Percentiles rank a stretch among this genome's conserved stretches.
phyloP scores from a whole-genome alignment of 2,797 vertebrate genomes.

The Gymnocypris eckloni region DNA sequence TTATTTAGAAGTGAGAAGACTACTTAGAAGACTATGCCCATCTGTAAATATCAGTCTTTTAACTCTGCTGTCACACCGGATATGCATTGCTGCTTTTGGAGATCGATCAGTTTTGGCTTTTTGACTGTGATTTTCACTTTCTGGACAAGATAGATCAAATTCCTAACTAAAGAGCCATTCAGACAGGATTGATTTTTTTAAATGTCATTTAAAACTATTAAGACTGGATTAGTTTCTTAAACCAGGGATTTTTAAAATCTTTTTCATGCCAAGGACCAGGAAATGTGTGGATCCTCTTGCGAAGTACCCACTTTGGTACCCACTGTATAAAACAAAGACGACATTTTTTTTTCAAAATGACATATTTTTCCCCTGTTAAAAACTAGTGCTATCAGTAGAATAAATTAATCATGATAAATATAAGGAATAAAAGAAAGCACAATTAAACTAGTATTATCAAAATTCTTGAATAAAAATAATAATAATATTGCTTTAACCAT shows the following conservation, averaged over 20 bases:
- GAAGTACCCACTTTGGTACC: background rate
- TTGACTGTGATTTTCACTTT: conserved; percentile 11
- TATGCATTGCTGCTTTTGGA: conserved; percentile 17
- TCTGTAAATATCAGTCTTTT: conserved; percentile 46
- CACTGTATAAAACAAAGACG: background rate
- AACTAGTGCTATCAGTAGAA: background rate
- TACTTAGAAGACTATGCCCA: too few species aligned
- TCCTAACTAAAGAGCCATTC: background rate
- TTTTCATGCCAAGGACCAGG: background rate
- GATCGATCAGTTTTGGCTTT: conserved; percentile 5
- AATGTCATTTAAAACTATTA: background rate
- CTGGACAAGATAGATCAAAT: background rate
- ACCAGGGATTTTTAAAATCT: background rate
- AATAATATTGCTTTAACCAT: too few species aligned
- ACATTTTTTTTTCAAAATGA: too few species aligned
- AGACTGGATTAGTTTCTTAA: background rate
- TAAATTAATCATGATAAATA: conserved; percentile 1
- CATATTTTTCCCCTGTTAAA: background rate
- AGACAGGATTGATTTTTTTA: background rate
- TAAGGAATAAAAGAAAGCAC: background rate
- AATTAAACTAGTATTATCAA: background rate
- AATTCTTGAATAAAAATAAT: too few species aligned
- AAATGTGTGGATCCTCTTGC: background rate
- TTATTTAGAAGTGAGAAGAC: conserved; percentile 5
- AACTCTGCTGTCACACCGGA: conserved; percentile 1